A percentile compares a stretch with the other conserved stretches of the same genome.
phyloP scores from a whole-genome alignment of 2,113 vertebrate genomes.

The Hipposideros armiger region DNA sequence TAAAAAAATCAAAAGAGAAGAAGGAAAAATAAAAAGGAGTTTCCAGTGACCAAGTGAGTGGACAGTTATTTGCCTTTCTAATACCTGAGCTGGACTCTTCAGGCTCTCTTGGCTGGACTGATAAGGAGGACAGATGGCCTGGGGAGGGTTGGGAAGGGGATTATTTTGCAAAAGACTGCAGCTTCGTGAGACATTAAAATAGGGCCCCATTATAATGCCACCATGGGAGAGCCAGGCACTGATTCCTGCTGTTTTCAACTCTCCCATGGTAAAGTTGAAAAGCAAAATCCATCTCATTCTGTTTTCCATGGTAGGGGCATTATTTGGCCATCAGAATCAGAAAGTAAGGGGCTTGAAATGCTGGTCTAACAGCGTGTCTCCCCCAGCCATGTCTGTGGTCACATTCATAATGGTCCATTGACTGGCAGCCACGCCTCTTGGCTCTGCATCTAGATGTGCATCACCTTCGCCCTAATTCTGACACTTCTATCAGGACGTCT shows the following conservation, averaged over 20 bases:
- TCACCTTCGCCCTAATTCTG: not conserved
- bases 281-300: not conserved
- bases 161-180: not conserved
- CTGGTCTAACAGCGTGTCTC: not conserved
- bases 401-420: fast-evolving
- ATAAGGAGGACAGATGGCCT: not conserved
- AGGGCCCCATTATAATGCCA: not conserved
- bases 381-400: fast-evolving
- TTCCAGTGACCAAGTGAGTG: not conserved
- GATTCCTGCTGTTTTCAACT: not conserved
- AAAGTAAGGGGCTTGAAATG: not conserved
- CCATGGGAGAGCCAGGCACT: not conserved
- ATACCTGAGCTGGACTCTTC: not conserved
- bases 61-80: not conserved
- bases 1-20: too few species aligned
- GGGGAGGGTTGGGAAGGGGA: not conserved
- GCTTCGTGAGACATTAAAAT: not conserved
- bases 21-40: not conserved
- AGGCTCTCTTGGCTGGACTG: not conserved
- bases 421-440: not conserved
- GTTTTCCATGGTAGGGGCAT: not conserved
- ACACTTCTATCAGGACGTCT: not conserved
- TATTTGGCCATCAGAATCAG: not conserved
- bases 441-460: not conserved
- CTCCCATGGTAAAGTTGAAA: not conserved